Base-by-base conservation (phyloP, 2,888 invertebrate genomes). In the Dasypolia templi region DNA sequence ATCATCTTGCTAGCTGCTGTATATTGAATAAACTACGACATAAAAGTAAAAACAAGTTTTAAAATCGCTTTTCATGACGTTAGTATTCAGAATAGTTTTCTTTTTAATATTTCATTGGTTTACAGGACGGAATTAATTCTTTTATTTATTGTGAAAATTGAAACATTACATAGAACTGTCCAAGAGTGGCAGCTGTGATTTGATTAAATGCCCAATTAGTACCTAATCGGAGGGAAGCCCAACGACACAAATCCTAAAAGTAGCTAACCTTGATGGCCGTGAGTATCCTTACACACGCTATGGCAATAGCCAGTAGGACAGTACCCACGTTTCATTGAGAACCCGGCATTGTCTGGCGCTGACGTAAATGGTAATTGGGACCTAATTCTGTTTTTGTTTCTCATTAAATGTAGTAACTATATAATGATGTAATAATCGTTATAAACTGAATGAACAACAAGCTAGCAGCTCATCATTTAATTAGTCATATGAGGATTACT, bases 401-500 rank as follows among this genome's bases (percentile, higher is more conserved):
- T 5, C 14, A 19, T 35, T 11, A 49, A 35, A 35, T 39, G 17
- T 11, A 32, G 32, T 9, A n/a, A 19, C 14, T 68, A 62, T 19
- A 65, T 68, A 3, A 14, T 70, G 49, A 26, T 9, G 22, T 56
- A 74, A 12, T 26, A 26, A n/a, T 44, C 14, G 7, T 46, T 39
- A 46, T 22, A 53, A 44, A 26, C 22, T 7, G 3, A 49, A 35
- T 46, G 19, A 39, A 32, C 19, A 62, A 19, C 4, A 7, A 66
- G 32, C 42, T 11, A 65, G 26, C n/a, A 42, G 56, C 39, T 39
- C 66, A 62, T 56, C 7, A 39, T 55, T 49, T 26, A 61, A 66
- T 62, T 62, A 65, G 29, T 26, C 42, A 14, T 44, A 32, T 22
- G 67, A 49, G 32, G 19, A 67, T 67, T n/a, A 67, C 14, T 14